Evolutionary conservation across 2,113 vertebrate genomes (phyloP).

Genomic region (Pandion haliaetus): DNA sequence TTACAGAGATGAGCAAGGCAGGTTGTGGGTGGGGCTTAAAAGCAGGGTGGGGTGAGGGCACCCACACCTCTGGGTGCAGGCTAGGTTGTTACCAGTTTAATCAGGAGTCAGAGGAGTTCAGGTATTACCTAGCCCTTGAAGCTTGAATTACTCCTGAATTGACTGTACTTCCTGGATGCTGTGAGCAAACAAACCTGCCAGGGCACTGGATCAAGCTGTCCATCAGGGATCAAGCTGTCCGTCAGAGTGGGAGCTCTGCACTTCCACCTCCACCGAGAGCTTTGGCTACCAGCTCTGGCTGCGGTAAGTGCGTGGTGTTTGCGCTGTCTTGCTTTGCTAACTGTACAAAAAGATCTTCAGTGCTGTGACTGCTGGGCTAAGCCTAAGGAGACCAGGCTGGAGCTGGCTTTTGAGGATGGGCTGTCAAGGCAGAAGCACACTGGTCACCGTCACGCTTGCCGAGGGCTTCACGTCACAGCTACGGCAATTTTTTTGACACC

Average conservation of each 20-base stretch:
- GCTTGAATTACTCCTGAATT: background rate
- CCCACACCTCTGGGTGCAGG: background rate
- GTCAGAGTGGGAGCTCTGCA: background rate
- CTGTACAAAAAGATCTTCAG: background rate
- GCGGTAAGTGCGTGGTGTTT: rapidly evolving
- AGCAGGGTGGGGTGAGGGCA: background rate
- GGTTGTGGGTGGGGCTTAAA: background rate
- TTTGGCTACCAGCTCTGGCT: background rate
- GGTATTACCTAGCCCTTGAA: background rate
- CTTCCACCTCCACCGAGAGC: background rate
- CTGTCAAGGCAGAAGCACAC: background rate
- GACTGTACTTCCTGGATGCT: slow-evolving; percentile 7
- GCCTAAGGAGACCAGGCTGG: background rate
- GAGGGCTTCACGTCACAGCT: rapidly evolving
- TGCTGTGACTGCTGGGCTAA: background rate
- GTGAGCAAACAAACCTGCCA: background rate
- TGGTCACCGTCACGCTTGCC: background rate
- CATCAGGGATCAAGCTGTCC: background rate
- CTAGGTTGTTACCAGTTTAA: background rate
- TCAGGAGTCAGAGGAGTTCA: background rate
- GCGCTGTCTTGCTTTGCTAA: background rate
- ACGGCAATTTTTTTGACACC: background rate
- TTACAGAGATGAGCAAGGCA: background rate
- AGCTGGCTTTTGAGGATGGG: background rate
- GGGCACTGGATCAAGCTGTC: background rate